Evolutionary conservation across 1,140 invertebrate genomes (phyloP).

Genomic region (Contarinia nasturtii): DNA sequence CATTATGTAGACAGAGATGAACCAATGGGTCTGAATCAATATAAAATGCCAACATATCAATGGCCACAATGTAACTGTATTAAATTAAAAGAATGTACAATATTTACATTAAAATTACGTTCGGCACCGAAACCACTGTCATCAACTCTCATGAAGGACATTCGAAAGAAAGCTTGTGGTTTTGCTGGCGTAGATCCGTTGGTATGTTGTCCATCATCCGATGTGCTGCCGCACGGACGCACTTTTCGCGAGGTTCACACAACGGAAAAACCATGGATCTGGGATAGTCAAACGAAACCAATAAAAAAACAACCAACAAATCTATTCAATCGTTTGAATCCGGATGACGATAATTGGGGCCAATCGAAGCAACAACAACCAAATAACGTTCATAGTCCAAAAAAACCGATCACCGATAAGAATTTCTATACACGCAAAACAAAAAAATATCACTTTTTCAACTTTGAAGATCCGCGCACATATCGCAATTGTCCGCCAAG

Average conservation of each 20-base stretch:
- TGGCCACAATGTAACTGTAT: neutral
- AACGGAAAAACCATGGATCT: conserved; percentile 2
- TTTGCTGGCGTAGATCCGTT: conserved; percentile 17
- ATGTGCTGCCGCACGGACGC: neutral
- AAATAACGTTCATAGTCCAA: neutral
- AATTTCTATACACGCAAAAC: neutral
- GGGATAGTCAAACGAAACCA: neutral
- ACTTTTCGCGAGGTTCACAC: neutral
- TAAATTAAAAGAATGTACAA: neutral
- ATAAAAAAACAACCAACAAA: neutral
- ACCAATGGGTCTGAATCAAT: no score
- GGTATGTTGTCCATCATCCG: conserved; percentile 21
- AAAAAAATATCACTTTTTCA: neutral
- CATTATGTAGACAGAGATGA: no score
- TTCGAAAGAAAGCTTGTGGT: conserved; percentile 14
- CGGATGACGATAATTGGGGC: neutral
- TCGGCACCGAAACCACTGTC: neutral
- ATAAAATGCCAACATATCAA: neutral
- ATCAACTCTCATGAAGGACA: neutral
- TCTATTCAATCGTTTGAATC: neutral
- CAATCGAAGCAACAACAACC: neutral
- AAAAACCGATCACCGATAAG: neutral
- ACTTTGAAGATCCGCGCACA: conserved; percentile 5
- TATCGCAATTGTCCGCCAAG: conserved; percentile 4
- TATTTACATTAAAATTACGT: neutral